Base-by-base conservation (phyloP, 1,140 invertebrate species). In the Drosophila sulfurigaster region DNA sequence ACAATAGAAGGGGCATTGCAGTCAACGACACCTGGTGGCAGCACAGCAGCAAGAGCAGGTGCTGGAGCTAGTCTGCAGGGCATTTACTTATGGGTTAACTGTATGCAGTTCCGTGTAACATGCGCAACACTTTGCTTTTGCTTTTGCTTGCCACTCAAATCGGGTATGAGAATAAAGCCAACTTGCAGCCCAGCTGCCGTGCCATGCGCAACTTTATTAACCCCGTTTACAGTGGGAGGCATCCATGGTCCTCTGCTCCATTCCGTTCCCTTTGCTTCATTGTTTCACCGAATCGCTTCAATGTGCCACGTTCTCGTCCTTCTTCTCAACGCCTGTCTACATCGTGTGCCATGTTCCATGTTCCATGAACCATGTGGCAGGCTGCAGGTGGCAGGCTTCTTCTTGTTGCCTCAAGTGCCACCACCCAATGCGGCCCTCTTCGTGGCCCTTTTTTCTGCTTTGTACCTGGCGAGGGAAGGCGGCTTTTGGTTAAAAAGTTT, bases 171-270 rank as follows among this genome's bases (percentile, higher is more conserved):
- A 6, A 8, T 8, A 38, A 11, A 8, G 8, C 7, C 35, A 38
- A 38, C 7, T 38, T 38, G 35, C 32, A 30, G 13, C 38, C 13
- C 25, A 30, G 49, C 38, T 51, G 41, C 64, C 32, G 35, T 65
- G 56, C 62, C 66, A 75, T 73, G 79, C 76, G 79, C 76, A 79
- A 87, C 81, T 85, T 89, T 89, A 88, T 90, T 88, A 88, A 89
- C 85, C 85, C 81, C 81, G 48, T 89, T 88, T 78, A 41, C 43
- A 73, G 58, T 68, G 66, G 72, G 51, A 35, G 59, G 56, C 71
- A 68, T 72, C 79, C 76, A 76, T 82, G 79, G 79, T 87, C 38
- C 56, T 45, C 46, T 43, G 16, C 46, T 52, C 51, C 28, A 2
- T 10, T 32, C 30, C 35, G 35, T 38, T 38, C 35, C 35, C 5